Evolutionary conservation across 2,888 invertebrate genomes (phyloP).

Genomic region (Spisula solida): DNA sequence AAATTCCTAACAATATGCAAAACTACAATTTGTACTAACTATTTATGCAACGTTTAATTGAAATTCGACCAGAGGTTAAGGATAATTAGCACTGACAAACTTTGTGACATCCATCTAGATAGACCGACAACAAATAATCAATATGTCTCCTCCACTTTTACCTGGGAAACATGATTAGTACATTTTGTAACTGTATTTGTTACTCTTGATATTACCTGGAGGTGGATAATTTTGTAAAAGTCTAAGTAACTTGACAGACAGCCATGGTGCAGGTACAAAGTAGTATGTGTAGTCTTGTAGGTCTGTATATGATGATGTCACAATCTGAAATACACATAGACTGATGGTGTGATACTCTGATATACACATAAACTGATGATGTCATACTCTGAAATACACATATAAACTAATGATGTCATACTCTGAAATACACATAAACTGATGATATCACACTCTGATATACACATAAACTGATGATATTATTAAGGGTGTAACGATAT

Average conservation of each 20-base stretch:
- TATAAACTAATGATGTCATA: background rate
- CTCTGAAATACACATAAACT: background rate
- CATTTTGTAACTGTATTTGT: too few species aligned
- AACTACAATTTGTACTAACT: too few species aligned
- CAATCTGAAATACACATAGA: slow-evolving; percentile 91
- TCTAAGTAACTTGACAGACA: slow-evolving; percentile 98
- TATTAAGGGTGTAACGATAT: too few species aligned
- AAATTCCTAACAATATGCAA: too few species aligned
- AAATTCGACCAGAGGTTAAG: too few species aligned
- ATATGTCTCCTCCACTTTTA: too few species aligned
- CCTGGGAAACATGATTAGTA: too few species aligned
- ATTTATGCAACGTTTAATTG: too few species aligned
- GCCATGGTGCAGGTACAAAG: slow-evolving; percentile 99
- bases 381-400: slow-evolving; percentile 77
- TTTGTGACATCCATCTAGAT: too few species aligned
- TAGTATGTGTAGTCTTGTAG: slow-evolving; percentile 99
- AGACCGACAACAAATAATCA: too few species aligned
- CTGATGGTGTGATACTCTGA: background rate
- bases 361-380: slow-evolving; percentile 77
- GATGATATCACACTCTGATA: background rate
- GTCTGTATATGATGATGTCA: slow-evolving; percentile 99
- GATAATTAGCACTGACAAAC: too few species aligned
- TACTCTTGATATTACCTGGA: slow-evolving; percentile 90
- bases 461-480: background rate
- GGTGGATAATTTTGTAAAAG: slow-evolving; percentile 99